Percentiles rank a stretch among this genome's conserved stretches.
These are phyloP conservation scores for Dendrolimus pini DNA, from an alignment of 2,888 invertebrate species.

Conservation along the genomic window DNA sequence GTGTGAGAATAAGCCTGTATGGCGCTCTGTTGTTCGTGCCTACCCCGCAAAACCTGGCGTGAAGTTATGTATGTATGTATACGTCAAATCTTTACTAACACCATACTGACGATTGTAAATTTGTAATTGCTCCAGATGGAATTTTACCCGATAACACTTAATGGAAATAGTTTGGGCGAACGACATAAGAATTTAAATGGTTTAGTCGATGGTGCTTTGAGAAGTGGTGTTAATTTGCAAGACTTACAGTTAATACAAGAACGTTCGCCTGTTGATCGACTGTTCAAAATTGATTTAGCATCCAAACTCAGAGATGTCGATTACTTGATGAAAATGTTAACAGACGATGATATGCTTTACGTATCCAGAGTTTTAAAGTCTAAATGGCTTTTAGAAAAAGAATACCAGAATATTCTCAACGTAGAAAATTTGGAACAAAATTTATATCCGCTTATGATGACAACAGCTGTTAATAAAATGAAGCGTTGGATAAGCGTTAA, in stretches of 20 bases:
- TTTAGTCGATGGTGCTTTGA: conserved; percentile 23
- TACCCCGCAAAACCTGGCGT: too few species aligned
- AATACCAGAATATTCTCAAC: conserved; percentile 34
- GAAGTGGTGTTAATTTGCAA: conserved; percentile 7
- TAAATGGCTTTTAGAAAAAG: conserved; percentile 36
- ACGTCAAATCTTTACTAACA: too few species aligned
- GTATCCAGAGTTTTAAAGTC: conserved; percentile 48
- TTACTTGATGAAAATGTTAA: conserved; percentile 39
- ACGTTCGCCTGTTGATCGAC: conserved; percentile 32
- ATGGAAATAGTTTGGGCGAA: conserved; percentile 35
- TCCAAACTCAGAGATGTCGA: conserved; percentile 31
- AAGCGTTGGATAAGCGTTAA: conserved; percentile 16
- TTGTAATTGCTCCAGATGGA: too few species aligned
- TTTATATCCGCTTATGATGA: conserved; percentile 45
- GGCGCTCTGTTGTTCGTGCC: too few species aligned
- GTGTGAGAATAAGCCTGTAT: too few species aligned
- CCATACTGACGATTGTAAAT: too few species aligned
- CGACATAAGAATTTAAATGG: conserved; percentile 36
- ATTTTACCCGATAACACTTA: conserved; percentile 23
- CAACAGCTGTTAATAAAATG: conserved; percentile 27
- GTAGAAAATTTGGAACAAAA: conserved; percentile 39
- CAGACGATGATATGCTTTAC: conserved; percentile 47
- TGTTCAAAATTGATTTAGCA: conserved; percentile 55
- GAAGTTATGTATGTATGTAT: too few species aligned
- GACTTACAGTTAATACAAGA: conserved; percentile 20